phyloP scores from a whole-genome alignment of 2,797 vertebrate species.

The Sebastes paucispinis region DNA sequence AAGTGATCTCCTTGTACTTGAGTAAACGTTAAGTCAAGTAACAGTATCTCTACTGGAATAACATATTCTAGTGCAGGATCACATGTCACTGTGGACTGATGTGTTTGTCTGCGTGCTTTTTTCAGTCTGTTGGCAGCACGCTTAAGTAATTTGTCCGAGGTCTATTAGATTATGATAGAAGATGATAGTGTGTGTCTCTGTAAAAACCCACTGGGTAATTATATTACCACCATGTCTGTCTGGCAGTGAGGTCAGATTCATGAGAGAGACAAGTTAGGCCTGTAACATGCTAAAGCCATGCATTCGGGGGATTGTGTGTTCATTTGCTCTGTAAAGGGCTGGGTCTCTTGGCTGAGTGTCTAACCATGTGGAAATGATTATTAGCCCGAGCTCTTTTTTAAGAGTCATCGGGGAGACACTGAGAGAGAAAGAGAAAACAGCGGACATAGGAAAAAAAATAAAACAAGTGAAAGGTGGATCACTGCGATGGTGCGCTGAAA shows the following conservation, averaged over 20 bases:
- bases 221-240: slow-evolving; percentile 65
- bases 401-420: slow-evolving; percentile 56
- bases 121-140: slow-evolving; percentile 28
- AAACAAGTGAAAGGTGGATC: slow-evolving; percentile 47
- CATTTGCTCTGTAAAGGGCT: slow-evolving; percentile 42
- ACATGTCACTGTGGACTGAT: not conserved
- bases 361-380: slow-evolving; percentile 81
- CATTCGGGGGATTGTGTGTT: not conserved
- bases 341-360: slow-evolving; percentile 60
- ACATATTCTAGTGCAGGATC: not conserved
- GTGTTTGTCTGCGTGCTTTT: slow-evolving; percentile 31
- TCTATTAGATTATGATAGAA: slow-evolving; percentile 69
- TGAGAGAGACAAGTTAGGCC: slow-evolving; percentile 12
- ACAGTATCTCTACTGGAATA: not conserved
- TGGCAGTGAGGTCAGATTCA: slow-evolving; percentile 43
- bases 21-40: not conserved
- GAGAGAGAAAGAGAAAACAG: slow-evolving; percentile 33
- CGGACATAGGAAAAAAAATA: not conserved
- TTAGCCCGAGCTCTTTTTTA: slow-evolving; percentile 67
- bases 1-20: not conserved
- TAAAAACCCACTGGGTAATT: slow-evolving; percentile 70
- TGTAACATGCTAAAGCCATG: slow-evolving; percentile 18
- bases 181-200: slow-evolving; percentile 61
- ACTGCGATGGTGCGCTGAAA: slow-evolving; percentile 37
- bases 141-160: slow-evolving; percentile 53